Percentiles rank a stretch among this genome's conserved stretches.
These are phyloP conservation scores for Danionella dracula DNA, from an alignment of 2,797 vertebrate species.

Conservation along the genomic window DNA sequence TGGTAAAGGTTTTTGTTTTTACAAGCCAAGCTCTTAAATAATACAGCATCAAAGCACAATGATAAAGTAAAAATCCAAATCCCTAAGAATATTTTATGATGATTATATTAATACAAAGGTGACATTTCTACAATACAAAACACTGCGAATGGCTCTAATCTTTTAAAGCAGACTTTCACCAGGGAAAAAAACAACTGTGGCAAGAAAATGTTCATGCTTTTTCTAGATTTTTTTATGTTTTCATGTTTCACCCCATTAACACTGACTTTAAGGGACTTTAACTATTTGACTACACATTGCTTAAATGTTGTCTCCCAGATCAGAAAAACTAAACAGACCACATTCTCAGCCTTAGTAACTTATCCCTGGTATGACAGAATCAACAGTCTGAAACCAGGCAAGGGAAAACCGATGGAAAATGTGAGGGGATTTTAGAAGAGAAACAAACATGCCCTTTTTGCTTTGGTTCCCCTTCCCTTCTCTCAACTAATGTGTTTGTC, in stretches of 20 bases:
- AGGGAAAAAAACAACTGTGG: too few relatives aligned
- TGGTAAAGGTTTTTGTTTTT: background rate
- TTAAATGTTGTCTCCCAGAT: conserved; percentile 9
- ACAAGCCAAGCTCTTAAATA: background rate
- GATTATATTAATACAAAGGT: background rate
- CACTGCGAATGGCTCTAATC: too few relatives aligned
- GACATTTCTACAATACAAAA: background rate
- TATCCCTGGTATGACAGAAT: conserved; percentile 14
- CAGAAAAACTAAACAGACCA: background rate
- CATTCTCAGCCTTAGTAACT: conserved; percentile 24
- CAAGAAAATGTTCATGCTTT: too few relatives aligned
- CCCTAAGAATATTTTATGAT: background rate
- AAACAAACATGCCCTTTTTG: conserved; percentile 3
- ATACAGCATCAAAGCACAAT: background rate
- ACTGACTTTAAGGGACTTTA: too few relatives aligned
- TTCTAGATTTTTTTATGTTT: too few relatives aligned
- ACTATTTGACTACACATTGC: background rate
- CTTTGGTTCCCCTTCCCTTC: background rate
- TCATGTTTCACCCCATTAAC: too few relatives aligned
- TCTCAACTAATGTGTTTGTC: conserved; percentile 3
- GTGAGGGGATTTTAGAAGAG: conserved; percentile 27
- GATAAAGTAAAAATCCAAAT: background rate
- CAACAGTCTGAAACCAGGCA: background rate
- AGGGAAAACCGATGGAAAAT: conserved; percentile 37
- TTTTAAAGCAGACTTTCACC: too few relatives aligned